Percentiles rank a stretch among this genome's conserved stretches.
These are phyloP conservation scores for Nephrotoma appendiculata DNA, from an alignment of 2,888 invertebrate genomes.

Conservation along the genomic window DNA sequence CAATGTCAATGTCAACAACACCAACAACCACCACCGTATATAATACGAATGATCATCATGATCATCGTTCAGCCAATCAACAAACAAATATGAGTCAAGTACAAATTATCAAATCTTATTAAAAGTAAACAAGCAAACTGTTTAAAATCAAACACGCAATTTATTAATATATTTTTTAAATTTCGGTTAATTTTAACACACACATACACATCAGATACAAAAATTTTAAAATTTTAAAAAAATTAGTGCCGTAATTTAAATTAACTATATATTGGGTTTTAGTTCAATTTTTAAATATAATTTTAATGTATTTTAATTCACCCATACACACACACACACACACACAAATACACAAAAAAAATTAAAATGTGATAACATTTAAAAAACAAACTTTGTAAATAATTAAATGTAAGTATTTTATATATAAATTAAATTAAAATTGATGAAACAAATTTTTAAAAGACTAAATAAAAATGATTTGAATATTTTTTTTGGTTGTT, in stretches of 20 bases:
- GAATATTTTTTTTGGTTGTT: background rate
- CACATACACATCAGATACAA: background rate
- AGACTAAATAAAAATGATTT: background rate
- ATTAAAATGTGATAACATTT: background rate
- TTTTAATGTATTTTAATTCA: background rate
- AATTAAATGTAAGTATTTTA: background rate
- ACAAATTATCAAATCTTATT: slow-evolving; percentile 11
- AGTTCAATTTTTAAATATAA: background rate
- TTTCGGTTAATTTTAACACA: background rate
- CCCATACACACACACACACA: background rate
- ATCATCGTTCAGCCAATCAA: background rate
- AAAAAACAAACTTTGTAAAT: background rate
- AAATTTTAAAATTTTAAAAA: background rate
- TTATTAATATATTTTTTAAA: background rate
- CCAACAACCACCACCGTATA: background rate
- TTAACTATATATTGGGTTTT: background rate
- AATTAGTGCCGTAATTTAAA: background rate
- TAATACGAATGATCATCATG: background rate
- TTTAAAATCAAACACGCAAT: background rate
- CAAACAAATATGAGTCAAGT: slow-evolving; percentile 10
- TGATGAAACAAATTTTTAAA: background rate
- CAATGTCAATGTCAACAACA: background rate
- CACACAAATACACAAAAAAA: background rate
- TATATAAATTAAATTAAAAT: background rate
- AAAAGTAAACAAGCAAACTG: background rate